Conservation (phyloP, 2,888 invertebrate species). For the Plutella xylostella region DNA sequence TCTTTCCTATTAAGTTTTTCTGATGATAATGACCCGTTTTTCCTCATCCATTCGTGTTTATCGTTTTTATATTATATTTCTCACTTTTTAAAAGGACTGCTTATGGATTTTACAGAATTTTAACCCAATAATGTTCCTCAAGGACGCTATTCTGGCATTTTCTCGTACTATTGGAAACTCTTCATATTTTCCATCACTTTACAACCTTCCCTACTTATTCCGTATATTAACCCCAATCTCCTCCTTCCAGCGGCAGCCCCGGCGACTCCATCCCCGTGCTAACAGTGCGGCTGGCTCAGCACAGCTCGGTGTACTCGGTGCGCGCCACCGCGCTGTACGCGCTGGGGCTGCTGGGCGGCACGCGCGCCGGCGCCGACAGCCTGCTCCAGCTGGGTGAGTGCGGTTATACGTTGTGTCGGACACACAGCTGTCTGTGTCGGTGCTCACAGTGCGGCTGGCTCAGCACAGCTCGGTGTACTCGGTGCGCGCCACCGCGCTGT, state of each 20-base stretch:
- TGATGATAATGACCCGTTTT: too few relatives aligned
- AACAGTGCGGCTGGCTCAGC: slow-evolving; percentile 77
- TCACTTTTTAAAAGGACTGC: too few relatives aligned
- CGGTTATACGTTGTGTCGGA: too few relatives aligned
- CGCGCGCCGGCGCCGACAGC: slow-evolving; percentile 84
- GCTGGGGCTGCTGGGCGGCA: slow-evolving; percentile 87
- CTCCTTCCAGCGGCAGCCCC: slow-evolving; percentile 27
- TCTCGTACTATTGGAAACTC: too few relatives aligned
- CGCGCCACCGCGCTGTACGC: slow-evolving; percentile 91
- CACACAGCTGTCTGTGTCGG: slow-evolving; percentile 36
- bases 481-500: slow-evolving; percentile 90
- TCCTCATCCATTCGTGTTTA: too few relatives aligned
- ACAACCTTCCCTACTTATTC: too few relatives aligned
- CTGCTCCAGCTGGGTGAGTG: slow-evolving; percentile 75
- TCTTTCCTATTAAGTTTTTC: too few relatives aligned
- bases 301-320: slow-evolving; percentile 86
- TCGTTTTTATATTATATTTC: too few relatives aligned
- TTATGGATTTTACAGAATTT: too few relatives aligned
- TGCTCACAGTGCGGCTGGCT: slow-evolving; percentile 74
- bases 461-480: slow-evolving; percentile 87
- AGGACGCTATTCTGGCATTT: too few relatives aligned
- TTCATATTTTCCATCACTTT: too few relatives aligned
- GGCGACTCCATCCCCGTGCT: slow-evolving; percentile 51
- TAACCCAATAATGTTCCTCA: too few relatives aligned
- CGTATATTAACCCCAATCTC: slow-evolving; percentile 13